Percentiles rank a stretch among this genome's conserved stretches.
Conservation (phyloP, 2,113 vertebrate genomes). For the Alectura lathami region DNA sequence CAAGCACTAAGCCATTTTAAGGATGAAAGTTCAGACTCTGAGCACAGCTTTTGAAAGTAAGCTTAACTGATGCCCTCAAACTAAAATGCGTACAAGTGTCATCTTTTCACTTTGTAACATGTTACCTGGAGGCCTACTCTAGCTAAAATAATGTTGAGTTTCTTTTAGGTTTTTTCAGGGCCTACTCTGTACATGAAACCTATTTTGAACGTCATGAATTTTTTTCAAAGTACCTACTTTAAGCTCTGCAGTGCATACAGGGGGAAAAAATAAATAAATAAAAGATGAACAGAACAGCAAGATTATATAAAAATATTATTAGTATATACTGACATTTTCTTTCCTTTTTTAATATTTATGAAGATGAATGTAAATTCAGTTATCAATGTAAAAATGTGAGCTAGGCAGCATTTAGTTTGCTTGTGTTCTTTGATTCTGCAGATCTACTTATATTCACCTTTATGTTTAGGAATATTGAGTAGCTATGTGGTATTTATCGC, state of each 20-base stretch:
- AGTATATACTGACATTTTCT: background rate
- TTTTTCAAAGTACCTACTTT: background rate
- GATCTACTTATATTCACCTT: background rate
- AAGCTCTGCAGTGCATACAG: background rate
- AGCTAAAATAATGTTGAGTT: background rate
- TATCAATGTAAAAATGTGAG: background rate
- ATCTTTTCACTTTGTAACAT: background rate
- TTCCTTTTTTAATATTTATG: slow-evolving; percentile 9
- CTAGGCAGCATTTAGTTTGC: background rate
- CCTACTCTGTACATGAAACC: background rate
- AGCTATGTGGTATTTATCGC: background rate
- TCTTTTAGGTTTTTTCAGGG: background rate
- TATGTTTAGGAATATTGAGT: background rate
- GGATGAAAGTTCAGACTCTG: background rate
- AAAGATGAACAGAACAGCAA: slow-evolving; percentile 7
- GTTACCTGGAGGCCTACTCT: background rate
- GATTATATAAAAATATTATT: background rate
- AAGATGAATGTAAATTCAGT: background rate
- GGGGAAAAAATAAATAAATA: background rate
- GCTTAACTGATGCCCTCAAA: background rate
- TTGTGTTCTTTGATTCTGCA: slow-evolving; percentile 11
- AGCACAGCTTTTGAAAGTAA: background rate
- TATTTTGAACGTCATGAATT: background rate
- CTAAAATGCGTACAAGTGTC: background rate
- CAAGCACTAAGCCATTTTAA: background rate